Evolutionary conservation across 2,888 invertebrate species (phyloP).

Genomic region (Trichacis sp.): DNA sequence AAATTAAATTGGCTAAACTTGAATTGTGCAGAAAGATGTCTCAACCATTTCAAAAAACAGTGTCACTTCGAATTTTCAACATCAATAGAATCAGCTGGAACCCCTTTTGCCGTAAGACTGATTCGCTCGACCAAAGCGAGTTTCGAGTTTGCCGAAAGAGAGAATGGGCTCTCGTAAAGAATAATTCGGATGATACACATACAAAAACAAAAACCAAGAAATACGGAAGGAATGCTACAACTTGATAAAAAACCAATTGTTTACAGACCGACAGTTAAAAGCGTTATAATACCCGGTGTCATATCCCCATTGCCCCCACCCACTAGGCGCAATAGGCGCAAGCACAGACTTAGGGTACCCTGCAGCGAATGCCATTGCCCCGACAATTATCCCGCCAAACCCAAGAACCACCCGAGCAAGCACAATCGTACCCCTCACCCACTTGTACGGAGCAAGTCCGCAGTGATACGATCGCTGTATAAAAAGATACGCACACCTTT

Average conservation of each 20-base stretch:
- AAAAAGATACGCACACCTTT: slow-evolving; percentile 67
- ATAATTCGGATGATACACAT: not conserved
- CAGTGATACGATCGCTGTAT: slow-evolving; percentile 68
- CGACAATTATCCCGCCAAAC: slow-evolving; percentile 58
- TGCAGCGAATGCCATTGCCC: slow-evolving; percentile 68
- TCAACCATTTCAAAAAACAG: too few relatives aligned
- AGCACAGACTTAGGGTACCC: slow-evolving; percentile 68
- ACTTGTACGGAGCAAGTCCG: slow-evolving; percentile 69
- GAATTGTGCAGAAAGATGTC: too few relatives aligned
- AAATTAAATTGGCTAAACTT: not conserved
- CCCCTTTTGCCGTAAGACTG: too few relatives aligned
- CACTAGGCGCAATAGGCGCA: slow-evolving; percentile 69
- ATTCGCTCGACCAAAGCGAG: slow-evolving; percentile 46
- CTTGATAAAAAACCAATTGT: slow-evolving; percentile 63
- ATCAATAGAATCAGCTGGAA: too few relatives aligned
- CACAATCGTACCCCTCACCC: slow-evolving; percentile 56
- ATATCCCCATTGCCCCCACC: slow-evolving; percentile 66
- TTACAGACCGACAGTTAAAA: slow-evolving; percentile 70
- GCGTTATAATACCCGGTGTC: slow-evolving; percentile 69
- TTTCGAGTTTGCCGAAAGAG: slow-evolving; percentile 27
- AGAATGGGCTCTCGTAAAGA: slow-evolving; percentile 49
- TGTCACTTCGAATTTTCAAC: too few relatives aligned
- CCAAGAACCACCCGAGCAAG: slow-evolving; percentile 55
- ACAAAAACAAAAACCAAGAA: slow-evolving; percentile 9
- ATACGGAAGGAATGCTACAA: slow-evolving; percentile 49